Evolutionary conservation across 2,888 invertebrate species (phyloP).

Genomic region (Sphaerophoria rueppellii): DNA sequence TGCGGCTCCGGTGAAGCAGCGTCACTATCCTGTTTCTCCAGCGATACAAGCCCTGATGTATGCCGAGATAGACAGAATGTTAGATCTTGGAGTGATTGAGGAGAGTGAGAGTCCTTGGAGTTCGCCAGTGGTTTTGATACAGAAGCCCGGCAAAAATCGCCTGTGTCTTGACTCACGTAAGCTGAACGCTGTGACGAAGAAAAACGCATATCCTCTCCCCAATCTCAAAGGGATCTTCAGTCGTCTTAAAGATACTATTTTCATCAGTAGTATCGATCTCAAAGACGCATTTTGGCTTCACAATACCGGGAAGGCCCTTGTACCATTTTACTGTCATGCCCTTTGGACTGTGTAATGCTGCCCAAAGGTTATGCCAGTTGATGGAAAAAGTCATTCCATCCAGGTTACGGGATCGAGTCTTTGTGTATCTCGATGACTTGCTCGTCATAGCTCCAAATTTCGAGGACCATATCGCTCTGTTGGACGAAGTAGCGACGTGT

Average conservation of each 20-base stretch:
- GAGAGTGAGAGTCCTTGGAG: conserved; percentile 17
- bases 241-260: no score
- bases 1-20: conserved; percentile 33
- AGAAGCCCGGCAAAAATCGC: no score
- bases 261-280: no score
- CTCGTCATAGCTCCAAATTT: conserved; percentile 39
- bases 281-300: conserved; percentile 6
- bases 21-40: conserved; percentile 13
- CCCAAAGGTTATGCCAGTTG: conserved; percentile 68
- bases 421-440: neutral
- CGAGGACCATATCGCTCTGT: conserved; percentile 22
- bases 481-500: conserved; percentile 47
- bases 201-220: no score
- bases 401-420: conserved; percentile 37
- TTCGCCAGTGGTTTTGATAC: conserved; percentile 12
- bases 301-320: conserved; percentile 63
- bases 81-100: conserved; percentile 14
- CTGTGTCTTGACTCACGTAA: no score
- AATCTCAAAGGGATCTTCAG: no score
- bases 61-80: conserved; percentile 21
- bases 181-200: no score
- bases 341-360: conserved; percentile 31
- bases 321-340: conserved; percentile 63
- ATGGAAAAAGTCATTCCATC: conserved; percentile 65
- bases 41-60: conserved; percentile 11